These are phyloP conservation scores for Colius striatus DNA, from an alignment of 2,113 vertebrate genomes.

Conservation along the genomic window DNA sequence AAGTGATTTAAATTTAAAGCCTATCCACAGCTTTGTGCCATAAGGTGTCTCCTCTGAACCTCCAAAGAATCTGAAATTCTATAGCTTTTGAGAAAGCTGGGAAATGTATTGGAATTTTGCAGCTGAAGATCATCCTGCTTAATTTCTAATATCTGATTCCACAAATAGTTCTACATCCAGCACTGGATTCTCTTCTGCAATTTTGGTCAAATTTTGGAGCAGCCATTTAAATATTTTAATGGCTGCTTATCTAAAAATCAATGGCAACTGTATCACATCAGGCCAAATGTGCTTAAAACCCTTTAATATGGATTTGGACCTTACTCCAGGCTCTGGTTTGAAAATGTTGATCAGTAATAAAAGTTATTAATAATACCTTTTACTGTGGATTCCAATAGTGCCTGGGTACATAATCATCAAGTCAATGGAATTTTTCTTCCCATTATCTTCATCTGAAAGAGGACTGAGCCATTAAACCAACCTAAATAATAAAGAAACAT, in stretches of 20 bases:
- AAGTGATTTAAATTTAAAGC: not conserved
- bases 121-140: not conserved
- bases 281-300: not conserved
- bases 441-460: conserved; percentile 19
- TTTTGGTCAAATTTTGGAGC: not conserved
- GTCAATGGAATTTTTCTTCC: conserved; percentile 6
- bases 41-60: not conserved
- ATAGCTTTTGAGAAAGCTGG: not conserved
- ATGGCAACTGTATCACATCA: not conserved
- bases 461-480: not conserved
- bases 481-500: conserved; percentile 16
- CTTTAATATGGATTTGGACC: not conserved
- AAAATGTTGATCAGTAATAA: conserved; percentile 16
- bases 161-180: not conserved
- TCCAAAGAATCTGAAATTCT: not conserved
- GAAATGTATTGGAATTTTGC: not conserved
- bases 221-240: not conserved
- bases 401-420: not conserved
- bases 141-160: not conserved
- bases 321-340: not conserved
- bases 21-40: not conserved
- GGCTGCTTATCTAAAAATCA: not conserved
- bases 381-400: not conserved
- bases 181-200: not conserved
- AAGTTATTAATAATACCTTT: not conserved